Evolutionary conservation across 2,797 vertebrate species (phyloP).

Genomic region (Sternarchorhynchus goeldii): DNA sequence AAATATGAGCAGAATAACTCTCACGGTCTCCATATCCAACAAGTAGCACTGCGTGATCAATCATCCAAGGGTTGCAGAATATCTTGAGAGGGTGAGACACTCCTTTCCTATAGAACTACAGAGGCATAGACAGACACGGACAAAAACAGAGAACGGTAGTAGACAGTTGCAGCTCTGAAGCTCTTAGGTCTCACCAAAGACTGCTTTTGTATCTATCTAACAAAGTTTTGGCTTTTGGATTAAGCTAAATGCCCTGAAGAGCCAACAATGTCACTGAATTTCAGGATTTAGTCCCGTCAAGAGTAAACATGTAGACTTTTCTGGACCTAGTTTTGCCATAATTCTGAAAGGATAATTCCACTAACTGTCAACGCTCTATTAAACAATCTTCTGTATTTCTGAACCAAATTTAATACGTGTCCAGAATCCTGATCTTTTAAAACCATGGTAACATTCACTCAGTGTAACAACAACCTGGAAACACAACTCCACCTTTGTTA

Average conservation of each 20-base stretch:
- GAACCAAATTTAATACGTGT: neutral
- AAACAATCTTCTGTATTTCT: neutral
- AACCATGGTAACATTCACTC: neutral
- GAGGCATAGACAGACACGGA: neutral
- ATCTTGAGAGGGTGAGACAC: constrained; percentile 84
- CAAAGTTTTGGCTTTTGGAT: neutral
- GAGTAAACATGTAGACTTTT: neutral
- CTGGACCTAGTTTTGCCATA: neutral
- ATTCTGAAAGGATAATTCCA: too few relatives aligned
- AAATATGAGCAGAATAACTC: constrained; percentile 52
- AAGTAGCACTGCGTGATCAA: constrained; percentile 88
- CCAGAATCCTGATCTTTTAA: neutral
- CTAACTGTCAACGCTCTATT: neutral
- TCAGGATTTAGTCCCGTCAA: neutral
- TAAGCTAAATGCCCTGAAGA: neutral
- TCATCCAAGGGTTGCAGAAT: constrained; percentile 89
- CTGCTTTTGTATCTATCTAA: neutral
- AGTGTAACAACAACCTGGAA: neutral
- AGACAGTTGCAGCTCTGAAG: neutral
- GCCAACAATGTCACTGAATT: neutral
- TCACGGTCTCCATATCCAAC: constrained; percentile 89
- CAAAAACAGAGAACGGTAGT: neutral
- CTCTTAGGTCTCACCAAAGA: neutral
- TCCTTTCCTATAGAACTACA: constrained; percentile 86
- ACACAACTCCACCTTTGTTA: neutral